Conservation (phyloP, 2,888 invertebrate species). For the Rhodophaea formosa region DNA sequence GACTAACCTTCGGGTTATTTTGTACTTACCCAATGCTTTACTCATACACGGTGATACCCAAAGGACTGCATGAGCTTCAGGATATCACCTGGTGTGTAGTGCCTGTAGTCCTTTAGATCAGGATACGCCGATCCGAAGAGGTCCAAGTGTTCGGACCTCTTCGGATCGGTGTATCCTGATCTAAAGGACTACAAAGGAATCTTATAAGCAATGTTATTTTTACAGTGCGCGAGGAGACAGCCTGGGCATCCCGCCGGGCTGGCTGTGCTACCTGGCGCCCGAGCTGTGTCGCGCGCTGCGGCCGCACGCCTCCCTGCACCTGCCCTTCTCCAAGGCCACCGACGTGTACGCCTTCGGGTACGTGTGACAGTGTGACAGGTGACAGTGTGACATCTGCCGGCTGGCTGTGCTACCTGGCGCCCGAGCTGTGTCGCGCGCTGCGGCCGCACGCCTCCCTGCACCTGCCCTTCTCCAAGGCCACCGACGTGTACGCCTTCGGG, state of each 20-base stretch:
- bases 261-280: constrained; percentile 99
- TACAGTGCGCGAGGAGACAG: constrained; percentile 83
- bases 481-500: constrained; percentile 99
- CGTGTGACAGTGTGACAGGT: constrained; percentile 39
- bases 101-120: no score
- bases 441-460: constrained; percentile 90
- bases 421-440: constrained; percentile 95
- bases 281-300: constrained; percentile 95
- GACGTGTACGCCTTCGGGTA: constrained; percentile 99
- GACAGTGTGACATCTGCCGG: no score
- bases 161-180: no score
- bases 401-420: constrained; percentile 99
- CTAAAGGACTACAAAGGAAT: no score
- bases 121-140: no score
- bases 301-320: constrained; percentile 89
- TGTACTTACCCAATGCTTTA: no score
- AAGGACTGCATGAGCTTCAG: no score
- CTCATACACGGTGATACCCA: no score
- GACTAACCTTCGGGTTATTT: no score
- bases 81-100: no score
- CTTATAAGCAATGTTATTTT: no score
- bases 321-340: constrained; percentile 95
- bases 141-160: no score
- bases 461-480: constrained; percentile 94
- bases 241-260: constrained; percentile 96